phyloP scores from a whole-genome alignment of 2,797 vertebrate species.

The Labeo calbasu region DNA sequence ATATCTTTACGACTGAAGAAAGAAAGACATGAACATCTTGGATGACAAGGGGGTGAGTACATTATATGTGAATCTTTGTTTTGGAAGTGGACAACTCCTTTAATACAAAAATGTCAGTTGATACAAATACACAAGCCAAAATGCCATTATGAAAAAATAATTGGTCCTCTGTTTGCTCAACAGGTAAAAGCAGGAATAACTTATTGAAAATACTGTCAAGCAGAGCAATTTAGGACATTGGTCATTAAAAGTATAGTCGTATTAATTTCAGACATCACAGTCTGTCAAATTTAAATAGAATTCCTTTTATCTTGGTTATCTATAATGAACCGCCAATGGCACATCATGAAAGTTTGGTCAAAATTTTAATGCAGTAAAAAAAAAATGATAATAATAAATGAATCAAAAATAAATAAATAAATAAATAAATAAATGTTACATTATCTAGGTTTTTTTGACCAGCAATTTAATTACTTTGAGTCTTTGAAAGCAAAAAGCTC shows the following conservation, averaged over 20 bases:
- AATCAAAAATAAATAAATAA: neutral
- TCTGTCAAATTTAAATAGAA: neutral
- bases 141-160: too few species aligned
- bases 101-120: neutral
- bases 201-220: neutral
- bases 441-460: constrained; percentile 1
- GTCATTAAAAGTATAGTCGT: neutral
- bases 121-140: neutral
- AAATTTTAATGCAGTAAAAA: neutral
- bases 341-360: neutral
- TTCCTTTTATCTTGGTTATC: neutral
- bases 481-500: neutral
- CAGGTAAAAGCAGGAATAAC: neutral
- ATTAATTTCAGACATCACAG: neutral
- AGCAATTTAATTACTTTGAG: neutral
- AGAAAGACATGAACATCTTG: too few species aligned
- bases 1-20: too few species aligned
- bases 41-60: too few species aligned
- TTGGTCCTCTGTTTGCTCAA: neutral
- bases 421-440: neutral
- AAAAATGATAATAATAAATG: neutral
- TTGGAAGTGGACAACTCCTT: too few species aligned
- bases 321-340: neutral
- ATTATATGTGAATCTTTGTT: too few species aligned
- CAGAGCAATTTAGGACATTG: neutral